Base-by-base conservation (phyloP, 2,113 vertebrate species). In the Trichomycterus rosablanca region DNA sequence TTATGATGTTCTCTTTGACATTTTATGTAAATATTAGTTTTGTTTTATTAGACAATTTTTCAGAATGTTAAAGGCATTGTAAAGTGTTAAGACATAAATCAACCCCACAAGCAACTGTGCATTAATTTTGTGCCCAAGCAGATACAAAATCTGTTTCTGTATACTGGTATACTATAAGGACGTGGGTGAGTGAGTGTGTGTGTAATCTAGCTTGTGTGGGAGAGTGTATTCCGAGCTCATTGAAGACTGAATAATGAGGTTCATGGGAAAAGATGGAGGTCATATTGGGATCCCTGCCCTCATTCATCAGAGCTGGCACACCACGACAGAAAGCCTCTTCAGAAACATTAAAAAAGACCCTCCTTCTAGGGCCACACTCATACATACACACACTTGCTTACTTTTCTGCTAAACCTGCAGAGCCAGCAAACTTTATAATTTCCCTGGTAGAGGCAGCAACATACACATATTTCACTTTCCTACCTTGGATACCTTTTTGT, bases 221-320 rank as follows among this genome's bases (percentile, higher is more conserved):
- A 45, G 42, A 55, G 30, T 22, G 32, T 40, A 46, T 69, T 68
- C 62, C 55, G 49, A 62, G 52, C 67, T 73, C 67, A 63, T 73
- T 63, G 71, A 63, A 48, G 42, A 59, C 62, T 66, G 62, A 69
- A 74, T 74, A 74, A 74, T 70, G 71, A 74, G 71, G 71, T 74
- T 66, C 62, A 66, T 63, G 71, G 71, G 65, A 70, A 74, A 74
- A 63, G 63, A 74, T 70, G 71, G 71, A 73, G 71, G 71, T 73
- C 71, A 70, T 62, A 64, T 49, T 49, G 59, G 50, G 59, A 67
- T 71, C 50, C 55, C 42, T 71, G 72, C 59, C 64, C 68, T 71
- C 64, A 71, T 74, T 71, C 68, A 74, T 74, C 68, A 71, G 72
- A 56, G 55, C 55, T 67, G 72, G 64, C 72, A 37, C 49, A 23